Evolutionary conservation across 2,888 invertebrate species (phyloP).

Genomic region (Graphium colonna): DNA sequence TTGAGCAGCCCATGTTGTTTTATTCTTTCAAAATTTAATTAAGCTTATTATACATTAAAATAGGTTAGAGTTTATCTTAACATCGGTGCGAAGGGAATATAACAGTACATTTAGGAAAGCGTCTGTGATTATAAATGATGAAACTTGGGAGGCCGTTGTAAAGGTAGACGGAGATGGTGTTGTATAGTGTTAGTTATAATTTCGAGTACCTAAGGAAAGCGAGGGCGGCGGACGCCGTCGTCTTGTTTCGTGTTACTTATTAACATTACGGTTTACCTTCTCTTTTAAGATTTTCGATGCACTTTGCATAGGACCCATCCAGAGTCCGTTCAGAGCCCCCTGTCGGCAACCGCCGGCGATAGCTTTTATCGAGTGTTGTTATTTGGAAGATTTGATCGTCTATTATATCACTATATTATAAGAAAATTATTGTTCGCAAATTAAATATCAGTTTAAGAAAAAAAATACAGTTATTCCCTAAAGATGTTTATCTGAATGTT

Average conservation of each 20-base stretch:
- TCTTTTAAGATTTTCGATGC: slow-evolving; percentile 41
- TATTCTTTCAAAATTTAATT: slow-evolving; percentile 56
- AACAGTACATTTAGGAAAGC: slow-evolving; percentile 74
- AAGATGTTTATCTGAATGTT: slow-evolving; percentile 61
- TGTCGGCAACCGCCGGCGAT: slow-evolving; percentile 25
- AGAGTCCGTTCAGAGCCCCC: no score
- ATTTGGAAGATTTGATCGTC: slow-evolving; percentile 47
- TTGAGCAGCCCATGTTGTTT: slow-evolving; percentile 64
- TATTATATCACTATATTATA: slow-evolving; percentile 42
- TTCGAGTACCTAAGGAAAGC: slow-evolving; percentile 33
- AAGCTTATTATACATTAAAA: slow-evolving; percentile 45
- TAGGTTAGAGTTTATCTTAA: slow-evolving; percentile 51
- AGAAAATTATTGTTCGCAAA: slow-evolving; percentile 42
- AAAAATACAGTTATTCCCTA: slow-evolving; percentile 50
- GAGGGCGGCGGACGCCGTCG: slow-evolving; percentile 34
- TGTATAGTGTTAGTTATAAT: slow-evolving; percentile 61
- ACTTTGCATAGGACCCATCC: slow-evolving; percentile 39
- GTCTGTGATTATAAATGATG: slow-evolving; percentile 79
- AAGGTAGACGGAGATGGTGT: slow-evolving; percentile 58
- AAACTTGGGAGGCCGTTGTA: slow-evolving; percentile 68
- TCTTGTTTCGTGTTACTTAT: slow-evolving; percentile 46
- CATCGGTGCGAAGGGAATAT: slow-evolving; percentile 62
- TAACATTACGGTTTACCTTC: slow-evolving; percentile 40
- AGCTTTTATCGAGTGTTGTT: slow-evolving; percentile 62
- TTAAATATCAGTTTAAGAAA: slow-evolving; percentile 43